A percentile compares a stretch with the other conserved stretches of the same genome.
phyloP scores from a whole-genome alignment of 2,888 invertebrate species.

The Ommatoiulus sabulosus region DNA sequence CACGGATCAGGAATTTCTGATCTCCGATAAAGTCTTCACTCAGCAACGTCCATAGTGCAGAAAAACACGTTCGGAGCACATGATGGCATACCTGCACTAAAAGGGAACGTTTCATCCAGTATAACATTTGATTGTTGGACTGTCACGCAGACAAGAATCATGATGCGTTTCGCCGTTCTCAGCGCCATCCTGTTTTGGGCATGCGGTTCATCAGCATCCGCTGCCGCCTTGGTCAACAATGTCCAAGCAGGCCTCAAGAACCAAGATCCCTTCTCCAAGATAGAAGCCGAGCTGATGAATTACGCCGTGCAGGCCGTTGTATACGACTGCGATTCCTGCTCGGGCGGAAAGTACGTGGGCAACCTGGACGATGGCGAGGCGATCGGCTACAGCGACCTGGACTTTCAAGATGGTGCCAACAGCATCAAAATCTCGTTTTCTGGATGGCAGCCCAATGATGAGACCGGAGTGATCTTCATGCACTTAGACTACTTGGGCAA shows the following conservation, averaged over 20 bases:
- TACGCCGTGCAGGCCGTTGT: background rate
- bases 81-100: background rate
- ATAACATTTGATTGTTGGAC: background rate
- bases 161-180: background rate
- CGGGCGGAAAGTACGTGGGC: background rate
- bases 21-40: slow-evolving; percentile 11
- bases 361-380: slow-evolving; percentile 13
- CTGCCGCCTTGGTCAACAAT: too few relatives aligned
- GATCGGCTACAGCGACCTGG: slow-evolving; percentile 3
- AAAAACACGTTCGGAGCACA: background rate
- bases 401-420: slow-evolving; percentile 14
- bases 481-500: background rate
- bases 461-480: background rate
- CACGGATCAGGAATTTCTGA: too few relatives aligned
- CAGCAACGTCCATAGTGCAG: background rate
- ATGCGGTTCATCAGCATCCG: background rate
- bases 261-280: background rate
- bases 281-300: background rate
- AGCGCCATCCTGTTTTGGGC: slow-evolving; percentile 16
- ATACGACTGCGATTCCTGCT: background rate
- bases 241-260: background rate
- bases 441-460: slow-evolving; percentile 31
- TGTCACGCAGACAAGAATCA: background rate
- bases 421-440: background rate
- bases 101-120: background rate